Percentiles rank a stretch among this genome's conserved stretches.
Evolutionary conservation across 2,113 vertebrate species (phyloP).

Genomic region (Pollimyrus isidori): DNA sequence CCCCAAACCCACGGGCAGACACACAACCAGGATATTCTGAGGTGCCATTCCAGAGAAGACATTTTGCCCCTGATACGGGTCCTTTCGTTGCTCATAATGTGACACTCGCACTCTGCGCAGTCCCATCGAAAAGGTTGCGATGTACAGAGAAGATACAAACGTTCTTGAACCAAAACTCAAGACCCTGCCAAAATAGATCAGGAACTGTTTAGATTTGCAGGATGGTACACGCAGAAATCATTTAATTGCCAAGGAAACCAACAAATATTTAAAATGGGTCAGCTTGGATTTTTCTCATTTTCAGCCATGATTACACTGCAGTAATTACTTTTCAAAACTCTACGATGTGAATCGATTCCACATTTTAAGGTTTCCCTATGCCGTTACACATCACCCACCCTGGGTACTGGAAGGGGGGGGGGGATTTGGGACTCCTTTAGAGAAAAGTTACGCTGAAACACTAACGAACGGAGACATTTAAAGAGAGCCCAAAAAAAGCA

Average conservation of each 20-base stretch:
- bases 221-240: neutral
- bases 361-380: neutral
- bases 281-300: neutral
- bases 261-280: constrained; percentile 13
- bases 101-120: neutral
- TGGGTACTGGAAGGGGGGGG: neutral
- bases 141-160: constrained; percentile 4
- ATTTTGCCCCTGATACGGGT: neutral
- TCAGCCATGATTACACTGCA: neutral
- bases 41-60: neutral
- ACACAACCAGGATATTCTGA: neutral
- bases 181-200: constrained; percentile 4
- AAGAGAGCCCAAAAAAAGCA: neutral
- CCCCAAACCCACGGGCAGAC: neutral
- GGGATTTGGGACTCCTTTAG: neutral
- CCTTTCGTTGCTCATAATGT: neutral
- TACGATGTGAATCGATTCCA: neutral
- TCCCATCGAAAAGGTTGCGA: neutral
- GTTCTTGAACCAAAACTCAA: neutral
- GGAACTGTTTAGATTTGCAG: neutral
- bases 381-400: neutral
- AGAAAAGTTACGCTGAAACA: neutral
- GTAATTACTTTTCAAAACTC: neutral
- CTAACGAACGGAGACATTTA: neutral
- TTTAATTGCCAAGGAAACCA: constrained; percentile 18